phyloP scores from a whole-genome alignment of 2,797 vertebrate genomes.

The Salarias fasciatus region DNA sequence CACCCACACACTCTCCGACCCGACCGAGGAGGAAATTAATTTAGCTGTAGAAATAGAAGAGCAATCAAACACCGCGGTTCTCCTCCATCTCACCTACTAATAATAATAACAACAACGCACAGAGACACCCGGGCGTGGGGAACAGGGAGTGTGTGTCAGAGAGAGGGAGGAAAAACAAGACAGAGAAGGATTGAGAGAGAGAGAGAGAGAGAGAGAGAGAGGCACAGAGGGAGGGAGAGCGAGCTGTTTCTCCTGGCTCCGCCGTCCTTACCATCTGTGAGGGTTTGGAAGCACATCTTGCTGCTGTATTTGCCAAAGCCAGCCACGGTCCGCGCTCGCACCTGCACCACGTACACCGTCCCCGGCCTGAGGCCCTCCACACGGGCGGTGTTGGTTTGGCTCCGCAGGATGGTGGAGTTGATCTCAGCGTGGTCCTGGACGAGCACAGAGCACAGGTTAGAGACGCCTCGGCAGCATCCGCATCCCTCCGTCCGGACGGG shows the following conservation, averaged over 20 bases:
- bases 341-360: conserved; percentile 96
- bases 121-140: conserved; percentile 29
- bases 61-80: conserved; percentile 56
- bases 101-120: conserved; percentile 45
- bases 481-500: too few relatives aligned
- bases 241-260: conserved; percentile 64
- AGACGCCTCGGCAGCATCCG: conserved; percentile 1
- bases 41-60: conserved; percentile 56
- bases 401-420: conserved; percentile 94
- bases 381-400: conserved; percentile 93
- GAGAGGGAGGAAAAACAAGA: conserved; percentile 19
- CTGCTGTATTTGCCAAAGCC: conserved; percentile 98
- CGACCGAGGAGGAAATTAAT: conserved; percentile 62
- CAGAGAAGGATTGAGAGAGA: conserved; percentile 27
- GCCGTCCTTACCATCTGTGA: conserved; percentile 92
- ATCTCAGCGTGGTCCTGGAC: conserved; percentile 93
- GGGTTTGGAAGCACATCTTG: conserved; percentile 99
- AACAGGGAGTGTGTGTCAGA: conserved; percentile 9
- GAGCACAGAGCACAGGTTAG: conserved; percentile 25
- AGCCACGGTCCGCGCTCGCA: conserved; percentile 93
- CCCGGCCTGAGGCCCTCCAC: conserved; percentile 91
- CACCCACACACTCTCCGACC: conserved; percentile 38
- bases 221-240: conserved; percentile 36
- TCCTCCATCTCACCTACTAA: conserved; percentile 42
- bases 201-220: conserved; percentile 27